These are phyloP conservation scores for Trichechus manatus DNA, from an alignment of 2,113 vertebrate species.

Conservation along the genomic window DNA sequence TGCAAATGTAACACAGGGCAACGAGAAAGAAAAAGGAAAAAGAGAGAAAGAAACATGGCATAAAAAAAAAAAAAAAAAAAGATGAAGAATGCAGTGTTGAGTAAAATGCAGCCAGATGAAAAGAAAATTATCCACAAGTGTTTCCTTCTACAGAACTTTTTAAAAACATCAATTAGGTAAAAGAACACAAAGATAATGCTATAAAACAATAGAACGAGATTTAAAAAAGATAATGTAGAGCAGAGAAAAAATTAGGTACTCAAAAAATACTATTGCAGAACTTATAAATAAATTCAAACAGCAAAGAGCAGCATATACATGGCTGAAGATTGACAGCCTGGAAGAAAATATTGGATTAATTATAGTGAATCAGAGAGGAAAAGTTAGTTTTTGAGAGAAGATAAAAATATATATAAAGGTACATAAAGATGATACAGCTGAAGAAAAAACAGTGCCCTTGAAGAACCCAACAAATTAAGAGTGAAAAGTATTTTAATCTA, in stretches of 20 bases:
- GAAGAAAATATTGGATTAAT: conserved; percentile 18
- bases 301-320: neutral
- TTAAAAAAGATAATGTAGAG: neutral
- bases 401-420: neutral
- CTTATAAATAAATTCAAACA: conserved; percentile 16
- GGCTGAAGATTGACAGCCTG: neutral
- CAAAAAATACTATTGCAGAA: neutral
- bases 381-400: neutral
- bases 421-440: neutral
- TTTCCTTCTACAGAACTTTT: neutral
- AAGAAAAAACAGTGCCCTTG: neutral
- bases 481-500: conserved; percentile 22
- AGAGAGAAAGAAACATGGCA: neutral
- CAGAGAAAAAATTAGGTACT: neutral
- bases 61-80: neutral
- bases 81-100: neutral
- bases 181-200: neutral
- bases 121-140: neutral
- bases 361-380: neutral
- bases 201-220: conserved; percentile 20
- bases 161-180: neutral
- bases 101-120: neutral
- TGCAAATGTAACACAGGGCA: neutral
- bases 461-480: conserved; percentile 30
- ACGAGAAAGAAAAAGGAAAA: conserved; percentile 7